Evolutionary conservation across 2,888 invertebrate genomes (phyloP).

Genomic region (Pasiphila rectangulata): DNA sequence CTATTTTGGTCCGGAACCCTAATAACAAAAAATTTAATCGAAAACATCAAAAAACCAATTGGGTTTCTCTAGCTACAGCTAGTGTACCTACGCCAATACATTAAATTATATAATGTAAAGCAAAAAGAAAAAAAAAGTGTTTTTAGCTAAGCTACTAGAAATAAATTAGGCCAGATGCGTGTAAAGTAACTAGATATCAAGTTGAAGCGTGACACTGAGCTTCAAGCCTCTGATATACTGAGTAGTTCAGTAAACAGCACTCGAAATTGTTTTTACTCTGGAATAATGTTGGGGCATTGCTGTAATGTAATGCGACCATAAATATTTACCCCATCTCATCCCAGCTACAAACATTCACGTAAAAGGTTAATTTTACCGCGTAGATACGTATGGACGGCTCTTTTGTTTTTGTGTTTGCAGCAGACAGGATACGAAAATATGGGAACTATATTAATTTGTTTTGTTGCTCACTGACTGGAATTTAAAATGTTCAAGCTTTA

Average conservation of each 20-base stretch:
- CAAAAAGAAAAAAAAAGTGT: too few relatives aligned
- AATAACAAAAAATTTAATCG: too few relatives aligned
- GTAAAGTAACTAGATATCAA: too few relatives aligned
- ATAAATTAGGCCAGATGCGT: too few relatives aligned
- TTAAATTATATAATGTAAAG: too few relatives aligned
- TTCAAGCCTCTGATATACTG: constrained; percentile 3
- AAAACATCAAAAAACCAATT: too few relatives aligned
- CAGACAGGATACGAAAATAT: background rate
- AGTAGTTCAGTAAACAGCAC: constrained; percentile 14
- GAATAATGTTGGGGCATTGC: constrained; percentile 20
- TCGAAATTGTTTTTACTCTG: constrained; percentile 21
- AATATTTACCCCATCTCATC: constrained; percentile 32
- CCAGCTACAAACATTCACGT: constrained; percentile 21
- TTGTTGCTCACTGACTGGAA: background rate
- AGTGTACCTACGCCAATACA: too few relatives aligned
- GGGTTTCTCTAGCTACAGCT: too few relatives aligned
- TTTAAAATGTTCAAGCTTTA: background rate
- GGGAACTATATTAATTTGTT: background rate
- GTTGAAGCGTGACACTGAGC: too few relatives aligned
- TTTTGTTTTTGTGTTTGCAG: background rate
- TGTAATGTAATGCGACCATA: constrained; percentile 28
- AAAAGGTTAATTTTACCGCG: constrained; percentile 22
- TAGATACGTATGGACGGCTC: too few relatives aligned
- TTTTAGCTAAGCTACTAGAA: too few relatives aligned
- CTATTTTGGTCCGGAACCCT: too few relatives aligned